A percentile compares a stretch with the other conserved stretches of the same genome.
Conservation (phyloP, 2,888 invertebrate genomes). For the Tyria jacobaeae region DNA sequence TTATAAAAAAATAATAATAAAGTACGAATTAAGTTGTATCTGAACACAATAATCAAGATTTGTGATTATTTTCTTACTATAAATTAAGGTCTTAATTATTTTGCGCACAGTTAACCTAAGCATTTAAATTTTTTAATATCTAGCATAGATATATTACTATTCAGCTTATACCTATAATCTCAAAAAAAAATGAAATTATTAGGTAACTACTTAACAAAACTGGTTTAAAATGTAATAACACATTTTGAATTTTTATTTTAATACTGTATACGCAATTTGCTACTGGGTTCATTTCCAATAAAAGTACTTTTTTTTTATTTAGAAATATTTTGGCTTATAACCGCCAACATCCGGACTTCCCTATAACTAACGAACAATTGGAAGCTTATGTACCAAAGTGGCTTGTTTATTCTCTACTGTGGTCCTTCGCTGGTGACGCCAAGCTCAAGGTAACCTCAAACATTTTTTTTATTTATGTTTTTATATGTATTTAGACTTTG, state of each 20-base stretch:
- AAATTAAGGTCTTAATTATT: too few relatives aligned
- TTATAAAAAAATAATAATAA: background rate
- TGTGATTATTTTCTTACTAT: too few relatives aligned
- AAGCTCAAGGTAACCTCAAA: conserved; percentile 92
- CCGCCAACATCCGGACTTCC: conserved; percentile 97
- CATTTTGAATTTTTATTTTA: background rate
- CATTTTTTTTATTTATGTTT: background rate
- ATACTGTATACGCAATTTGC: background rate
- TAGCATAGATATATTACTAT: too few relatives aligned
- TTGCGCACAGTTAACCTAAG: too few relatives aligned
- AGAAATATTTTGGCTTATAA: conserved; percentile 97
- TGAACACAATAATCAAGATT: background rate
- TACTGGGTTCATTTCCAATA: background rate
- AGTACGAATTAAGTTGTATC: background rate
- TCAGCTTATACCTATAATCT: too few relatives aligned
- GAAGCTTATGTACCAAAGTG: conserved; percentile 98
- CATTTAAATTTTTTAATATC: too few relatives aligned
- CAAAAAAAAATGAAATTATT: too few relatives aligned
- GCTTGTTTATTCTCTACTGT: conserved; percentile 96
- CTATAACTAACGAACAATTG: conserved; percentile 95
- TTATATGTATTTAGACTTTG: background rate
- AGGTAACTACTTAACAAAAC: background rate
- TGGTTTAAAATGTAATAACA: background rate
- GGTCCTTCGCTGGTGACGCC: conserved; percentile 99
- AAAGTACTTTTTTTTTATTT: conserved; percentile 24